Base-by-base conservation (phyloP, 1,140 invertebrate species). In the Phocides pigmalion region DNA sequence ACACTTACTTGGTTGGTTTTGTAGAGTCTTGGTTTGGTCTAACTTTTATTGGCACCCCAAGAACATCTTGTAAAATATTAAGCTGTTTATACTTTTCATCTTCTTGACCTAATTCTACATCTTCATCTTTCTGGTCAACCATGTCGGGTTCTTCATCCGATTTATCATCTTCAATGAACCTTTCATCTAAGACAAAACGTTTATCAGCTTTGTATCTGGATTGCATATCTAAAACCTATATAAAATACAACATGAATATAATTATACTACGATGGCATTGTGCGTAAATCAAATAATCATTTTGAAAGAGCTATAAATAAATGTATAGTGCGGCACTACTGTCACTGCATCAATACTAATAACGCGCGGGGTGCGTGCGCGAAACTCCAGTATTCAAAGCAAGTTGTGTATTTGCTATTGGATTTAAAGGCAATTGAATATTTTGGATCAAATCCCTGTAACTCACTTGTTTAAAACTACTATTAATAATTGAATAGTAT, bases 71-170 rank as follows among this genome's bases (percentile, higher is more conserved):
- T 62, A 94, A 80, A 71, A 94, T 94, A 78, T 93, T 89, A 15
- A 94, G 74, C 76, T 94, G 92, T 73, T 90, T 92, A 15, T 89
- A 69, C 73, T 93, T 94, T 70, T 94, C 94, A 74, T 93, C 90
- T 17, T 78, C 87, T 64, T 91, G 73, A 47, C 86, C 74, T 44
- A 74, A 59, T 50, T 91, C 79, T 35, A 87, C 72, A 22, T 64
- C 56, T 65, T 82, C 75, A 58, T 65, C 58, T 9, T 74, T 62
- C 19, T 62, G 20, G 16, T 73, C 64, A 17, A 15, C 9, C 14
- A 17, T 11, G 19, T 76, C 54, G 3, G 68, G 59, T 68, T 84
- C 74, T 50, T 67, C 50, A 15, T 74, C 66, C 22, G 72, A 62
- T 16, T 70, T 22, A 5, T 75, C 70, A 54, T 93, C 79, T 58